phyloP scores from a whole-genome alignment of 2,888 invertebrate species.

The Endomychus coccineus region DNA sequence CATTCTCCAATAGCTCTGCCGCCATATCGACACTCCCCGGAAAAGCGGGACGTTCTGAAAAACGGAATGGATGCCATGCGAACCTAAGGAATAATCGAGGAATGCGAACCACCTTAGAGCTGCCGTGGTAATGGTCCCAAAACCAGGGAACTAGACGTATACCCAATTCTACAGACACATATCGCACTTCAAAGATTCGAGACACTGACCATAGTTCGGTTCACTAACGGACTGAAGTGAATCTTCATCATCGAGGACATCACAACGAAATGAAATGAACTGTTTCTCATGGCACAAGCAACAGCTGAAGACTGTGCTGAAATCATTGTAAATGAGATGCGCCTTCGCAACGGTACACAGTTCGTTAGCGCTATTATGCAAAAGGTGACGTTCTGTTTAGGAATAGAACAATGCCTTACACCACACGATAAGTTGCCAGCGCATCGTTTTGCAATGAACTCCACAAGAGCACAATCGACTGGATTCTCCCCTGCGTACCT shows the following conservation, averaged over 20 bases:
- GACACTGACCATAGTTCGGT: too few species aligned
- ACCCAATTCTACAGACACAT: too few species aligned
- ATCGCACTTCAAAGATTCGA: too few species aligned
- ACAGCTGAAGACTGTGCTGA: conserved; percentile 19
- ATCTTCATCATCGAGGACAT: conserved; percentile 21
- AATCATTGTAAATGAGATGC: conserved; percentile 20
- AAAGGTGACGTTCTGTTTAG: conserved; percentile 20
- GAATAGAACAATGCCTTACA: conserved; percentile 24
- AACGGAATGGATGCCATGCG: too few species aligned
- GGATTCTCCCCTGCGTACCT: conserved; percentile 9
- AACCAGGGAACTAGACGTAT: too few species aligned
- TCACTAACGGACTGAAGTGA: conserved; percentile 6
- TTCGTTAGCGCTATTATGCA: conserved; percentile 30
- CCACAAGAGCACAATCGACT: not conserved
- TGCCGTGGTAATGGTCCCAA: too few species aligned
- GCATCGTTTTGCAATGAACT: conserved; percentile 11
- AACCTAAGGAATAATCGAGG: too few species aligned
- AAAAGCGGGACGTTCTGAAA: too few species aligned
- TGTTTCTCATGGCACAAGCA: conserved; percentile 18
- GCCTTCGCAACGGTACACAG: conserved; percentile 31
- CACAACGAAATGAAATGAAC: conserved; percentile 21
- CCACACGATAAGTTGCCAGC: conserved; percentile 8
- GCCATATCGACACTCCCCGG: too few species aligned
- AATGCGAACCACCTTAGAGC: too few species aligned
- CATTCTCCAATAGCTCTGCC: too few species aligned